Percentiles rank a stretch among this genome's conserved stretches.
Evolutionary conservation across 2,797 vertebrate genomes (phyloP).

Genomic region (Sternarchorhynchus goeldii): DNA sequence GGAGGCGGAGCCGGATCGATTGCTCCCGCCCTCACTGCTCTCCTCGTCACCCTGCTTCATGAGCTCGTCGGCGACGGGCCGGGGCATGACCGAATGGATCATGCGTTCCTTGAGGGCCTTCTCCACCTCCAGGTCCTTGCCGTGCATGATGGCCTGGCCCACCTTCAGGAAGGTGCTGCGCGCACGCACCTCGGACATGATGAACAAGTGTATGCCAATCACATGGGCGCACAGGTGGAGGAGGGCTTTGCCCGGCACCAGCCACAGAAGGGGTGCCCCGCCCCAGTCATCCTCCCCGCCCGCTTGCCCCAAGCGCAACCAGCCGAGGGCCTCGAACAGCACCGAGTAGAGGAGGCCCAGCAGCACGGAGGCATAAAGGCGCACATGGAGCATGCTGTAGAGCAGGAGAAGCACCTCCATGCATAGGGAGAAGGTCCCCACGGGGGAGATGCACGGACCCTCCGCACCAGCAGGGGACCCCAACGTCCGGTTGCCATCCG

Average conservation of each 20-base stretch:
- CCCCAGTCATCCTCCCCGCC: constrained; percentile 32
- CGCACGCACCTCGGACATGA: constrained; percentile 97
- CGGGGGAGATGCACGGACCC: constrained; percentile 85
- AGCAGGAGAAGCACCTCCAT: constrained; percentile 91
- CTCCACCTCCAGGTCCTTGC: constrained; percentile 97
- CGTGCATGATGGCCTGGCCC: constrained; percentile 98
- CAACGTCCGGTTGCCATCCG: constrained; percentile 57
- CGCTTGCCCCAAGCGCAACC: constrained; percentile 74
- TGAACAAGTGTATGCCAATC: constrained; percentile 92
- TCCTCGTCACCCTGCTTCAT: constrained; percentile 98
- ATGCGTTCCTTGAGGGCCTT: constrained; percentile 98
- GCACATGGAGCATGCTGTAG: constrained; percentile 94
- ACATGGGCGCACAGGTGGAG: constrained; percentile 92
- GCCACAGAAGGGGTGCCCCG: constrained; percentile 72
- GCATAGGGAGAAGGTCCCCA: constrained; percentile 94
- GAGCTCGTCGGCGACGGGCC: constrained; percentile 90
- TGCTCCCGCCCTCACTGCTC: constrained; percentile 84
- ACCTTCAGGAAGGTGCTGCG: constrained; percentile 98
- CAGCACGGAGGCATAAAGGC: constrained; percentile 88
- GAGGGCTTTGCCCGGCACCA: constrained; percentile 82
- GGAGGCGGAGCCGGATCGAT: constrained; percentile 76
- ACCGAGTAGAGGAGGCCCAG: constrained; percentile 90
- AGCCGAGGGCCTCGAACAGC: constrained; percentile 89
- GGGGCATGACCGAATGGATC: constrained; percentile 99
- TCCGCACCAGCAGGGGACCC: constrained; percentile 38